Base-by-base conservation (phyloP, 1,140 invertebrate genomes). In the Bombus confusus region DNA sequence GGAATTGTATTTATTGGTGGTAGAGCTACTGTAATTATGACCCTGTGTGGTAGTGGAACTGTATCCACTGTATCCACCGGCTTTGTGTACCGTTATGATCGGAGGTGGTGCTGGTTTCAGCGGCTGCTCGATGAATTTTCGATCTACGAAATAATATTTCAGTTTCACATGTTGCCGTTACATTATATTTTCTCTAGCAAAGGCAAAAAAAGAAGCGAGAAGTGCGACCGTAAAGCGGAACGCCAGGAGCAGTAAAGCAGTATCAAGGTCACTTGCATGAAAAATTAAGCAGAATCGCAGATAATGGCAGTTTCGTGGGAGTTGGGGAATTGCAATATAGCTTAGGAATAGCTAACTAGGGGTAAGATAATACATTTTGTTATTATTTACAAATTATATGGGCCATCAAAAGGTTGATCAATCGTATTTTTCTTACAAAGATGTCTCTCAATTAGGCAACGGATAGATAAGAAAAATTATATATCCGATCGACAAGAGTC, bases 81-180 rank as follows among this genome's bases (percentile, higher is more conserved):
- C 83, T 76, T 93, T 93, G 83, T 94, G 91, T 43, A 92, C 66
- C 41, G 93, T 94, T 39, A 97, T 96, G 80, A 97, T 96, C 84
- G 97, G 96, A 76, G 97, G 95, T 15, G 97, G 97, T 68, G 97
- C 96, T 64, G 97, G 97, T 94, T 98, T 97, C 80, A 98, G 93
- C 15, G 97, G 97, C 83, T 97, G 96, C 95, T 98, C 97, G 89
- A 98, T 98, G 91, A 97, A 98, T 91, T 97, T 97, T 47, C 98
- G 96, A 95, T 98, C 98, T 97, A 39, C 1, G 34, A 47, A 41
- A 34, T 34, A n/a, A 66, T 66, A 66, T 34, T 62, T 62, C 28
- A 62, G 10, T 62, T 62, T 62, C 59, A 62, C 3, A 62, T 12
- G 12, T n/a, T 52, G 47, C 47, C 22, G 47, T 22, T 52, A 5